These are phyloP conservation scores for Natrix natrix DNA, from an alignment of 2,797 vertebrate species.

Conservation along the genomic window DNA sequence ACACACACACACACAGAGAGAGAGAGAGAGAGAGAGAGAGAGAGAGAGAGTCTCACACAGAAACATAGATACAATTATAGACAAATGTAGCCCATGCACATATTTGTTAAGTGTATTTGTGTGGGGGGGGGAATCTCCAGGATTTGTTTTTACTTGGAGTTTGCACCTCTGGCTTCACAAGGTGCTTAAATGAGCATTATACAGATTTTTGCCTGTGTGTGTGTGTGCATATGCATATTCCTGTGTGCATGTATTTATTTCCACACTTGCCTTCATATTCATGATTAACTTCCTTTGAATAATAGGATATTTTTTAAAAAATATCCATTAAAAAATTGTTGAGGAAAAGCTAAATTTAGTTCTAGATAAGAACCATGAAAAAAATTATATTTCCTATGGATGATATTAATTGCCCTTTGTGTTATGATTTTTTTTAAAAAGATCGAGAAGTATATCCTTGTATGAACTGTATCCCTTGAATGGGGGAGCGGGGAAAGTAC, in stretches of 20 bases:
- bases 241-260: neutral
- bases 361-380: neutral
- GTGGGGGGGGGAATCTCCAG: neutral
- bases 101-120: neutral
- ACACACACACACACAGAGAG: neutral
- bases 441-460: neutral
- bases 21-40: no score
- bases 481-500: neutral
- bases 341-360: slow-evolving; percentile 5
- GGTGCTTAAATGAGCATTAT: neutral
- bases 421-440: neutral
- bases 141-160: neutral
- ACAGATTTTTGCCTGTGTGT: neutral
- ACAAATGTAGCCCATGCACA: neutral
- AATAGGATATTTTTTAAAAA: neutral
- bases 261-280: neutral
- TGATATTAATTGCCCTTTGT: neutral
- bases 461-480: neutral
- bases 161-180: neutral
- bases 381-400: neutral
- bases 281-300: neutral
- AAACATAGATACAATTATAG: neutral
- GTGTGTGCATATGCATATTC: neutral
- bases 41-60: neutral
- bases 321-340: neutral